A percentile compares a stretch with the other conserved stretches of the same genome.
phyloP scores from a whole-genome alignment of 2,113 vertebrate species.

The Triplophysa tibetana region DNA sequence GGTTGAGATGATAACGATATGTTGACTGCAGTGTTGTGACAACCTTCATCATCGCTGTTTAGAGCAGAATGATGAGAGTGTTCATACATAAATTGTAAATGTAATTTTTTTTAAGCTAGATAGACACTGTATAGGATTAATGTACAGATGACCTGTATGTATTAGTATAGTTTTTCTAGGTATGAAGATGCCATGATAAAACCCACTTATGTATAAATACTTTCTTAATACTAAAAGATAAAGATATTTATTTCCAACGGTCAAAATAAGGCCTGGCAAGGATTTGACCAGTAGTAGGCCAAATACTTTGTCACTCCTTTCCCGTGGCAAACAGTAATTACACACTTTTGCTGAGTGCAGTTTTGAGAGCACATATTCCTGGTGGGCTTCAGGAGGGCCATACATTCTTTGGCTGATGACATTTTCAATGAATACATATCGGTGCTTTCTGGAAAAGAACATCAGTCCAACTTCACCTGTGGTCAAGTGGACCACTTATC shows the following conservation, averaged over 20 bases:
- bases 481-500: constrained; percentile 42
- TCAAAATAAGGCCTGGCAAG: background rate
- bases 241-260: no score
- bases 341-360: constrained; percentile 52
- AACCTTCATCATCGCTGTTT: no score
- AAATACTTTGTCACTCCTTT: background rate
- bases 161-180: no score
- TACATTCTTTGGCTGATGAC: constrained; percentile 50
- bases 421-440: constrained; percentile 61
- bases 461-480: constrained; percentile 47
- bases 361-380: constrained; percentile 46
- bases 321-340: constrained; percentile 45
- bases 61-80: no score
- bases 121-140: no score
- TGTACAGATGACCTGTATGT: no score
- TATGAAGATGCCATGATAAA: no score
- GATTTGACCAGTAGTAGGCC: background rate
- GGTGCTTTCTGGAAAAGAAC: constrained; percentile 35
- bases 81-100: no score
- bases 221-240: no score
- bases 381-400: constrained; percentile 39
- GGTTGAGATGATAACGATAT: background rate
- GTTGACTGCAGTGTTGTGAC: background rate
- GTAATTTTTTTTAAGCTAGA: no score
- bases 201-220: no score